Percentiles rank a stretch among this genome's conserved stretches.
Evolutionary conservation across 2,113 vertebrate genomes (phyloP).

Genomic region (Tyrannus savana): DNA sequence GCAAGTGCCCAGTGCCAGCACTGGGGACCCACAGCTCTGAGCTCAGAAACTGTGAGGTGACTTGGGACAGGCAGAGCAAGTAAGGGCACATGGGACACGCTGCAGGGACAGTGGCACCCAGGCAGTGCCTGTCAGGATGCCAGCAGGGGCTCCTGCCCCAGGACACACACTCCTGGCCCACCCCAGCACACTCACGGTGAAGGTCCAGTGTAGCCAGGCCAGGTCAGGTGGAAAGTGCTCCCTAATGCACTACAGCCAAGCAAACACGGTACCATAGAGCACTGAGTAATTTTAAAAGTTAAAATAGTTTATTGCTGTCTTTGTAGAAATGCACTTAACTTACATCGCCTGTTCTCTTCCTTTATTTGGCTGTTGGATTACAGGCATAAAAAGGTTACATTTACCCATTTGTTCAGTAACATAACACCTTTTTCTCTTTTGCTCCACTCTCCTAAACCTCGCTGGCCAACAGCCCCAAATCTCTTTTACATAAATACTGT

Average conservation of each 20-base stretch:
- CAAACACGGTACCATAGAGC: conserved; percentile 24
- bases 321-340: conserved; percentile 73
- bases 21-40: neutral
- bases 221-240: neutral
- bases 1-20: rapidly evolving
- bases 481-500: conserved; percentile 85
- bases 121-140: rapidly evolving
- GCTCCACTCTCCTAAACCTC: neutral
- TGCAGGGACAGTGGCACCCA: neutral
- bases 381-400: conserved; percentile 39
- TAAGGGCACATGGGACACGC: rapidly evolving
- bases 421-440: conserved; percentile 2
- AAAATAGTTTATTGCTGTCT: conserved; percentile 73
- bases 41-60: neutral
- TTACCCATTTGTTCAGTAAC: conserved; percentile 62
- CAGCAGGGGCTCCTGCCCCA: neutral
- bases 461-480: conserved; percentile 4
- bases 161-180: neutral
- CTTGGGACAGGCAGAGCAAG: rapidly evolving
- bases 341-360: conserved; percentile 45
- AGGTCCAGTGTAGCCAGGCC: neutral
- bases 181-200: rapidly evolving
- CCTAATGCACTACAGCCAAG: neutral
- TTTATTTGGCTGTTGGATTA: conserved; percentile 60
- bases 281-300: conserved; percentile 39